Percentiles rank a stretch among this genome's conserved stretches.
Evolutionary conservation across 2,888 invertebrate species (phyloP).

Genomic region (Chesias legatella): DNA sequence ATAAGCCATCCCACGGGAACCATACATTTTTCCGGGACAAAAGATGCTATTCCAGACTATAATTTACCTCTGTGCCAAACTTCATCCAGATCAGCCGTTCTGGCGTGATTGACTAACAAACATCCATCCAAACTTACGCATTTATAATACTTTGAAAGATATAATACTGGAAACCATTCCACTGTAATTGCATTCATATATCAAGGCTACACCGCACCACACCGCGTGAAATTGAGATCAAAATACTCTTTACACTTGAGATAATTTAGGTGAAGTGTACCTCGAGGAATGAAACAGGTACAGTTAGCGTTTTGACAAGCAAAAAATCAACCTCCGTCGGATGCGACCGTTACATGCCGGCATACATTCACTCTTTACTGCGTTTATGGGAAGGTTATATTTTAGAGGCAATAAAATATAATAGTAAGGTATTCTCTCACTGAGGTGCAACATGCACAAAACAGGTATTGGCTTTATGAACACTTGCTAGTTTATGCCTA

Average conservation of each 20-base stretch:
- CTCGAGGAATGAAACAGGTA: conserved; percentile 51
- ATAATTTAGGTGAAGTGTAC: conserved; percentile 42
- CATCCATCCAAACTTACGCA: too few species aligned
- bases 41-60: too few species aligned
- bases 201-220: neutral
- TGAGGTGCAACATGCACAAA: too few species aligned
- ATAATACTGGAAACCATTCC: too few species aligned
- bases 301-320: conserved; percentile 71
- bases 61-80: too few species aligned
- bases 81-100: too few species aligned
- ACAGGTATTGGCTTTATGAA: too few species aligned
- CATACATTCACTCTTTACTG: conserved; percentile 38
- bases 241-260: conserved; percentile 33
- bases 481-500: too few species aligned
- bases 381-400: conserved; percentile 19
- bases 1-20: too few species aligned
- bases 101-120: too few species aligned
- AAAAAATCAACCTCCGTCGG: conserved; percentile 56
- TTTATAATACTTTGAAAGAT: too few species aligned
- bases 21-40: too few species aligned
- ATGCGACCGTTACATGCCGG: conserved; percentile 54
- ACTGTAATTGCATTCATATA: conserved; percentile 3
- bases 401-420: conserved; percentile 9
- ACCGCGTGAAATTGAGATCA: conserved; percentile 27
- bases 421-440: neutral